Evolutionary conservation across 2,113 vertebrate species (phyloP).

Genomic region (Muntiacus reevesi): DNA sequence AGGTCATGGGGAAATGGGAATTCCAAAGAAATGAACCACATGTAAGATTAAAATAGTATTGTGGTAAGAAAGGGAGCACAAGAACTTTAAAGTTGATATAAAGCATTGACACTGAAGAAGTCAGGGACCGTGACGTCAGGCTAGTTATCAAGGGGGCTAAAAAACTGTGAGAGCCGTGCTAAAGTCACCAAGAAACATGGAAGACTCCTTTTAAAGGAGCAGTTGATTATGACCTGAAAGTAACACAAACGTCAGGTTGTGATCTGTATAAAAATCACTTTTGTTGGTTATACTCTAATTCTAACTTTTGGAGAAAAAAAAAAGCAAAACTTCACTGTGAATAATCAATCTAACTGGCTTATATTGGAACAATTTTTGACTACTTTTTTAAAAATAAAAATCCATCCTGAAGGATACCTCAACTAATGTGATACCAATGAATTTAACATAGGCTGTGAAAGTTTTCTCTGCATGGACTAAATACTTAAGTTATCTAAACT

Average conservation of each 20-base stretch:
- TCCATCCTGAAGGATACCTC: background rate
- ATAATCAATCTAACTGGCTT: background rate
- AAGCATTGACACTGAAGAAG: background rate
- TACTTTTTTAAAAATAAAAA: background rate
- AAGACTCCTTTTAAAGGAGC: background rate
- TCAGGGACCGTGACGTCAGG: background rate
- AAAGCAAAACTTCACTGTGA: background rate
- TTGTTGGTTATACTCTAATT: background rate
- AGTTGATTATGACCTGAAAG: background rate
- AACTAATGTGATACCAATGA: background rate
- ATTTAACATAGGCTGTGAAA: background rate
- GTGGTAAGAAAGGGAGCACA: background rate
- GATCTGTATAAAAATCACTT: conserved; percentile 4
- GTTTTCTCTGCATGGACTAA: background rate
- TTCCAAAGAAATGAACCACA: background rate
- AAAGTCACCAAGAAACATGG: background rate
- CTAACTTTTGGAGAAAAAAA: background rate
- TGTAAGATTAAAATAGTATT: background rate
- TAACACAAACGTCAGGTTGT: background rate
- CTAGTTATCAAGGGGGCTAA: background rate
- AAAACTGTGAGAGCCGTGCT: background rate
- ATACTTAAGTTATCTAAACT: background rate
- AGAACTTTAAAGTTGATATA: background rate
- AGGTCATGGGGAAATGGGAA: background rate
- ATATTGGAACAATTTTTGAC: background rate